Percentiles rank a stretch among this genome's conserved stretches.
These are phyloP conservation scores for Microcebus lehilahytsara DNA, from an alignment of 2,113 vertebrate species.

Conservation along the genomic window DNA sequence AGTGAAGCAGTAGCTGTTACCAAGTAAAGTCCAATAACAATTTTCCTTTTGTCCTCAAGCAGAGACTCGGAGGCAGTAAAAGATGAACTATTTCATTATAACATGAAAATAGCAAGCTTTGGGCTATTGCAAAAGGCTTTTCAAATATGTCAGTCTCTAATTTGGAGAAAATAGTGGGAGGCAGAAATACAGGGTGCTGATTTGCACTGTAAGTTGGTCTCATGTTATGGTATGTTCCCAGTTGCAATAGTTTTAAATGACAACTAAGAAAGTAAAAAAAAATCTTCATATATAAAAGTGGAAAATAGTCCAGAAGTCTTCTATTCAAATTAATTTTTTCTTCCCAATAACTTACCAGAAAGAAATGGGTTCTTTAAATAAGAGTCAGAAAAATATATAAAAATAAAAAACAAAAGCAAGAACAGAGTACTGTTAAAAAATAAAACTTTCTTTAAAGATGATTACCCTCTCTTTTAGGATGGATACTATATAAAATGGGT, in stretches of 20 bases:
- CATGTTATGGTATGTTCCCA: neutral
- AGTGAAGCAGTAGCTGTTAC: neutral
- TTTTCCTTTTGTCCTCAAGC: neutral
- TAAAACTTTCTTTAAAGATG: constrained; percentile 59
- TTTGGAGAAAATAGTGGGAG: neutral
- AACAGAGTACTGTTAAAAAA: constrained; percentile 55
- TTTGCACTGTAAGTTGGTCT: neutral
- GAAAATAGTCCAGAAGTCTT: constrained; percentile 38
- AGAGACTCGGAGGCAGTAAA: neutral
- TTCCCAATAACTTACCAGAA: constrained; percentile 66
- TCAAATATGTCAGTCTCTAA: neutral
- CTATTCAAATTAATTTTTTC: constrained; percentile 42
- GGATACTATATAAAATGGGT: constrained; percentile 1
- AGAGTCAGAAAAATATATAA: constrained; percentile 52
- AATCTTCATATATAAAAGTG: neutral
- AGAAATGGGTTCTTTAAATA: constrained; percentile 65
- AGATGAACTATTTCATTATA: constrained; percentile 1
- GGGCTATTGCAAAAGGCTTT: neutral
- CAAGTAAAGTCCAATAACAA: neutral
- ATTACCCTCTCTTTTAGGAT: neutral
- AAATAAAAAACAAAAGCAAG: constrained; percentile 55
- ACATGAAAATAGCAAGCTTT: constrained; percentile 50
- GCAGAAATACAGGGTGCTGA: neutral
- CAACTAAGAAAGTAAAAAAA: neutral
- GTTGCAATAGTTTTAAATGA: neutral